Percentiles rank a stretch among this genome's conserved stretches.
Conservation (phyloP, 2,113 vertebrate genomes). For the Euleptes europaea region DNA sequence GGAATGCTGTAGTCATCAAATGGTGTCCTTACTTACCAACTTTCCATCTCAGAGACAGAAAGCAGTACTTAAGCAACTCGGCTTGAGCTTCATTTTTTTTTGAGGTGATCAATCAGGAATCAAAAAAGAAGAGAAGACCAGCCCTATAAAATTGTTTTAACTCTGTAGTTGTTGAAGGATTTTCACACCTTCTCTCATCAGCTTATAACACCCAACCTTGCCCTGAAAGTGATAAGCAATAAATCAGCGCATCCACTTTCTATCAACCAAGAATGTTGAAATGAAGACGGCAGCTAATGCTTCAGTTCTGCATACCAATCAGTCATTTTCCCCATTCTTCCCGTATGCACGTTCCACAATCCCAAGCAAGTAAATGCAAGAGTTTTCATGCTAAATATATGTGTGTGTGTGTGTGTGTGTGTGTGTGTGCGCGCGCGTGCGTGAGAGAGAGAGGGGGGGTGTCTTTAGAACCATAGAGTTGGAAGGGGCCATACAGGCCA, state of each 20-base stretch:
- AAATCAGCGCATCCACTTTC: neutral
- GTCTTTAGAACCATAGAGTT: no score
- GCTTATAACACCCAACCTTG: neutral
- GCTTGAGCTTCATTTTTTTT: conserved; percentile 1
- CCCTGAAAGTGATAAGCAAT: neutral
- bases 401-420: no score
- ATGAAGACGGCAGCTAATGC: neutral
- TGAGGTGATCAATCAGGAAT: conserved; percentile 14
- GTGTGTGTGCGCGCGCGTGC: no score
- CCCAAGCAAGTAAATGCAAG: neutral
- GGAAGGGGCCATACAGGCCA: no score
- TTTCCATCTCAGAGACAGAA: neutral
- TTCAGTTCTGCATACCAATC: neutral
- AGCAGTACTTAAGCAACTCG: neutral
- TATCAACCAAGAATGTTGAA: conserved; percentile 17
- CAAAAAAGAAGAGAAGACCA: conserved; percentile 9
- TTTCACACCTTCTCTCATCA: conserved; percentile 1
- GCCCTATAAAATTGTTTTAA: conserved; percentile 29
- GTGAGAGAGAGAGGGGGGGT: no score
- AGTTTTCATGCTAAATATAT: neutral
- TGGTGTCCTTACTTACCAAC: no score
- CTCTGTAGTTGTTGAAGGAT: conserved; percentile 35
- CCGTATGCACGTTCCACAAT: neutral
- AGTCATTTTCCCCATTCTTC: neutral
- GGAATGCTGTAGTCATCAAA: no score